phyloP scores from a whole-genome alignment of 1,140 invertebrate species.

The Druon quercuslanigerum region DNA sequence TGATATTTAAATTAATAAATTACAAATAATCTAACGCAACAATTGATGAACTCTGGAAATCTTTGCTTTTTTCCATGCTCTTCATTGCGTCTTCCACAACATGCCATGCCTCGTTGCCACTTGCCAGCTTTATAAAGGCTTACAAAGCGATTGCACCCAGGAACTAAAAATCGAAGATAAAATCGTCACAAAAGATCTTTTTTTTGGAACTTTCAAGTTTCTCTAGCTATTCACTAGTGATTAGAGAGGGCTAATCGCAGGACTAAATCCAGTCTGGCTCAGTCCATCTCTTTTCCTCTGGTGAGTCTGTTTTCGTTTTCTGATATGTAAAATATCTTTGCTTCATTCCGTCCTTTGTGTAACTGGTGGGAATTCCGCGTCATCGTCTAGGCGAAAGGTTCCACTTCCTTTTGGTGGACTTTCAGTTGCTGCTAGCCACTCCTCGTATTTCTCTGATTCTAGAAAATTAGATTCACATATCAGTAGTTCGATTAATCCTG shows the following conservation, averaged over 20 bases:
- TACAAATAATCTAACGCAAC: conserved; percentile 16
- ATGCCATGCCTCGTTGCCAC: neutral
- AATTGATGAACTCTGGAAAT: neutral
- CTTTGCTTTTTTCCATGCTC: neutral
- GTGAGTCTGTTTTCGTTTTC: conserved; percentile 17
- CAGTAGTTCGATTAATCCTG: conserved; percentile 32
- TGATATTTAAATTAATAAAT: conserved; percentile 29
- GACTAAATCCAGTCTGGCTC: neutral
- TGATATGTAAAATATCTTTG: conserved; percentile 34
- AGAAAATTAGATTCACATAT: conserved; percentile 63
- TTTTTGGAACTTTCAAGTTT: neutral
- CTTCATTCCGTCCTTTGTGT: conserved; percentile 81
- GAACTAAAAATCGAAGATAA: conserved; percentile 13
- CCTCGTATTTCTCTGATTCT: conserved; percentile 88
- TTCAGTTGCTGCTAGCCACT: conserved; percentile 82
- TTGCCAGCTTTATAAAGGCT: neutral
- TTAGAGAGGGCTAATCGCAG: neutral
- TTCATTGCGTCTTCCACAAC: conserved; percentile 6
- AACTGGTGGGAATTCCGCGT: conserved; percentile 89
- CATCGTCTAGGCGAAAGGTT: conserved; percentile 85
- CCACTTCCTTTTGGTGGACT: conserved; percentile 79
- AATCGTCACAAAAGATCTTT: neutral
- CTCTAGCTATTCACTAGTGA: neutral
- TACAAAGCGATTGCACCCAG: neutral
- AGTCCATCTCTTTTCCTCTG: conserved; percentile 9